Conservation (phyloP, 2,888 invertebrate species). For the Lasius fuliginosus region DNA sequence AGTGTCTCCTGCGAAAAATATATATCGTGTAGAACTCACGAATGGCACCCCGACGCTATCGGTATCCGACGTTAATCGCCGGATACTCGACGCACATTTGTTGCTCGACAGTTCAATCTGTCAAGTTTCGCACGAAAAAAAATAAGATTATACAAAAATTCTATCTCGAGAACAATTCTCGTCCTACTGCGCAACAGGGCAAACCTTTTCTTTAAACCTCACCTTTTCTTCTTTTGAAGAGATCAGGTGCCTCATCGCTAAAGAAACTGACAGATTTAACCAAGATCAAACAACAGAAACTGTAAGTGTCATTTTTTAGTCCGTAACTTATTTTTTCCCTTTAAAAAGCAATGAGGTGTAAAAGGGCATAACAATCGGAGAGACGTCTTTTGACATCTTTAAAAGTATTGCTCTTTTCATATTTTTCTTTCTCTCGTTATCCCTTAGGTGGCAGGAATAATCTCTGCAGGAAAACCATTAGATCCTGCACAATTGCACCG, state of each 20-base stretch:
- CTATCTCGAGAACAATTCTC: neutral
- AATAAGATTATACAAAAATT: neutral
- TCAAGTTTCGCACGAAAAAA: neutral
- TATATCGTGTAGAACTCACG: neutral
- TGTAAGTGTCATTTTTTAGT: no score
- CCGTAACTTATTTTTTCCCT: neutral
- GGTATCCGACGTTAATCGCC: neutral
- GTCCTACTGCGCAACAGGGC: neutral
- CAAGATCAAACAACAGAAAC: neutral
- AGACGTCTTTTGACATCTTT: neutral
- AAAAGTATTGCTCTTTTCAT: conserved; percentile 23
- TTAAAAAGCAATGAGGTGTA: neutral
- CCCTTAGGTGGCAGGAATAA: conserved; percentile 5
- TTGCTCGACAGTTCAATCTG: conserved; percentile 17
- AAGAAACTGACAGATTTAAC: neutral
- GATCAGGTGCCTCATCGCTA: neutral
- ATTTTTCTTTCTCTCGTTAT: conserved; percentile 27
- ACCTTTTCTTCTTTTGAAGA: neutral
- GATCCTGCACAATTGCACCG: conserved; percentile 80
- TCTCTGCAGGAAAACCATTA: conserved; percentile 76
- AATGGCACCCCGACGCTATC: neutral
- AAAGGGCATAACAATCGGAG: neutral
- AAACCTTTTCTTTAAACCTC: neutral
- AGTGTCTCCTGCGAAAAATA: conserved; percentile 52
- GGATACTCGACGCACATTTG: neutral